Base-by-base conservation (phyloP, 2,113 vertebrate species). In the Chionomys nivalis region DNA sequence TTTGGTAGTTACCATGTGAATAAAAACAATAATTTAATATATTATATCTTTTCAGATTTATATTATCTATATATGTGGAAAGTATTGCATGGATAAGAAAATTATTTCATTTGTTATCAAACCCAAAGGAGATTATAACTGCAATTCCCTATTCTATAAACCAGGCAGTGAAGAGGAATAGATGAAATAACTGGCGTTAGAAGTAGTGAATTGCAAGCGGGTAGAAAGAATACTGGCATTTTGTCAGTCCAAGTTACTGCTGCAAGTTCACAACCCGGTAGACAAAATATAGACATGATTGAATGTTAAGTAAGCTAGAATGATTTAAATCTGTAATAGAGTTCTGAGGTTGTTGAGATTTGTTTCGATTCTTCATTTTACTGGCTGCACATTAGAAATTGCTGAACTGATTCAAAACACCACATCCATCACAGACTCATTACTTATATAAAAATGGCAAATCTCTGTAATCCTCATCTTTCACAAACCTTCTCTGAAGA, bases 311-410 rank as follows among this genome's bases (percentile, higher is more conserved):
- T 87, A 96, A 96, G 76, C 39, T 86, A 86, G 28, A 85, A 82
- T 72, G 55, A 93, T 86, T 90, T 90, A 66, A 96, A 87, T 90
- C 55, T 95, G 12, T 76, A 85, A 94, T 88, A 94, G 83, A 81
- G 44, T 94, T 96, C 96, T 33, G 58, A 63, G 21, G 33, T 89
- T 95, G 49, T n/a, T 79, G 75, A 91, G 49, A 76, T 86, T 93
- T 91, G 1, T 94, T 95, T 93, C 39, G 5, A 92, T 92, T 95
- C 68, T 92, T 95, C 21, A 87, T 90, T 66, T 94, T 92, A 95
- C 70, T 75, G 77, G 89, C 92, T 77, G 28, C 28, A 94, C 65
- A 76, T 94, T 91, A 96, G 90, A 96, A 96, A 92, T 88, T 86
- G 31, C 49, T 26, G 90, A 70, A 21, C 44, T 81, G 66, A 89